Evolutionary conservation across 2,888 invertebrate genomes (phyloP).

Genomic region (Erpobdella octoculata): DNA sequence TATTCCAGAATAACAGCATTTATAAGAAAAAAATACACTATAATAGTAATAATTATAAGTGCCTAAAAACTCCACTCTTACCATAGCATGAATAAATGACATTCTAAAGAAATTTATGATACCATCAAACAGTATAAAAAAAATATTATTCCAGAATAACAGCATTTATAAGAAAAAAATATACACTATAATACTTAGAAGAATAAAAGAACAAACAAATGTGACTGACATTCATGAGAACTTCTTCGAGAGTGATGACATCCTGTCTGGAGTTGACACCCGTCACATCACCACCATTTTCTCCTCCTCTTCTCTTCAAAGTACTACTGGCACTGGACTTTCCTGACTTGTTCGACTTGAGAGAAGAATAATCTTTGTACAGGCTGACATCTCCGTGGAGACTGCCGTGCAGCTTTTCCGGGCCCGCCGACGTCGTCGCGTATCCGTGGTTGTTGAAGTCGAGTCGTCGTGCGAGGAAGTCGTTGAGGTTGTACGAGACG

Average conservation of each 20-base stretch:
- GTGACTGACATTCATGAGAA: background rate
- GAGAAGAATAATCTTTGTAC: background rate
- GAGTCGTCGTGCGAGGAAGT: background rate
- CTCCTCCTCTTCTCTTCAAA: background rate
- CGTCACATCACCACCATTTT: too few relatives aligned
- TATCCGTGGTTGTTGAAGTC: background rate
- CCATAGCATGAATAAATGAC: too few relatives aligned
- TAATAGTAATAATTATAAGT: too few relatives aligned
- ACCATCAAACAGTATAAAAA: too few relatives aligned
- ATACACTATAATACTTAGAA: background rate
- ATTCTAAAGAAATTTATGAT: too few relatives aligned
- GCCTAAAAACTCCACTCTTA: too few relatives aligned
- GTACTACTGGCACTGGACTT: background rate
- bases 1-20: too few relatives aligned
- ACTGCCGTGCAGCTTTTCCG: background rate
- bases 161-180: too few relatives aligned
- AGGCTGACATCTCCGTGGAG: background rate
- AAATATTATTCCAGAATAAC: too few relatives aligned
- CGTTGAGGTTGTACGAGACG: background rate
- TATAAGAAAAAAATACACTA: too few relatives aligned
- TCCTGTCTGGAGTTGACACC: background rate
- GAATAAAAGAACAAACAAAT: background rate
- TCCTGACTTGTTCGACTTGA: background rate
- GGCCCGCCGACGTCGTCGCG: background rate
- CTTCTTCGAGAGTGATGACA: background rate